Evolutionary conservation across 2,888 invertebrate genomes (phyloP), one percentile per base, ranked within the genome.

Genomic region (Flexamia atlantica): DNA sequence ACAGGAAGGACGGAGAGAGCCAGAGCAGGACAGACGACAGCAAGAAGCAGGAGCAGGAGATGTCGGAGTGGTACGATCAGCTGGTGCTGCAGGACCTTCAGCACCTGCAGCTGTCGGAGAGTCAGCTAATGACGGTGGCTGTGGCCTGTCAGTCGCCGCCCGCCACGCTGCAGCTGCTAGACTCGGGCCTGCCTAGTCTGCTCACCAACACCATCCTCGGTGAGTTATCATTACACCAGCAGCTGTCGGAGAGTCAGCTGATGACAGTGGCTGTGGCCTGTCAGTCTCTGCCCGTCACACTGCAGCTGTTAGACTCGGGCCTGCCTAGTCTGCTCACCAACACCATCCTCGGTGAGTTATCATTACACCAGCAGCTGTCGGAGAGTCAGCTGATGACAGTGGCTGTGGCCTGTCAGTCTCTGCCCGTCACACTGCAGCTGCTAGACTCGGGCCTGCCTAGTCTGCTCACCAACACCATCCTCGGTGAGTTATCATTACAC

Each of bases 361-460:
- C n/a, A n/a, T n/a, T n/a, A 32, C 91, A 91, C 88, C 90, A 93
- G 87, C 91, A 92, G 83, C 89, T 94, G 81, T 92, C 93, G 60
- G 93, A 94, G 85, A 92, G 93, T 81, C 94, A 95, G 89, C 91
- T 97, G 87, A 93, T 94, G 88, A 96, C 95, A 0, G 92, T 97
- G 30, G 96, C 96, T 0, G 91, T 95, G 86, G 95, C 95, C 9
- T 95, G 96, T 88, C 94, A 97, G 90, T 97, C 97, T 1, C 94
- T 95, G 0, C 93, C 94, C 30, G 95, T 96, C 81, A 94, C 96
- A 23, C 93, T 93, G 87, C 94, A 95, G 87, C 91, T 98, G 86
- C 92, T 97, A 84, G 94, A 95, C 89, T 96, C 96, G 0, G 94
- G 95, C 32, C 91, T 97, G 83, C 95, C 95, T 0, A 92, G 93